Evolutionary conservation across 2,797 vertebrate species (phyloP), one percentile per base, ranked within the genome.

Genomic region (Argya squamiceps): DNA sequence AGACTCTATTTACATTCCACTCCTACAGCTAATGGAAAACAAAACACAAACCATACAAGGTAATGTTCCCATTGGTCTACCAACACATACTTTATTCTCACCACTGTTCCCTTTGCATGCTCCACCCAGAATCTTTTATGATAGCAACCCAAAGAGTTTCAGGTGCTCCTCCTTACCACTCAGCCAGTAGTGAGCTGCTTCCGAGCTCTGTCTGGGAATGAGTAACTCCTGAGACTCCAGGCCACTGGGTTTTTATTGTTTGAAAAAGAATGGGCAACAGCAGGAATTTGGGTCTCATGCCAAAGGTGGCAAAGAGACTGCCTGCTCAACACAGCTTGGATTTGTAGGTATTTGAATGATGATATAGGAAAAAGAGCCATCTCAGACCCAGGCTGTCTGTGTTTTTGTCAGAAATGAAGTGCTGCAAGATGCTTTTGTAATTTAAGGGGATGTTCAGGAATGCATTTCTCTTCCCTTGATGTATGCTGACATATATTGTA

Each of bases 1-100:
- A 84, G 63, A 68, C 27, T 84, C 69, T 86, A 74, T 89, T 96
- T 95, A 94, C 96, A 93, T 95, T 97, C 94, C 77, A 92, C 29
- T 52, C 39, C 37, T 69, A 80, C 64, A 94, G 69, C 87, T 88
- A 84, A 91, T 81, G 84, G 91, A 88, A 96, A 92, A 88, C 73
- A 92, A 91, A 91, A 5, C 49, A 79, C 55, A 65, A 86, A 62
- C 96, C 91, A 53, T 94, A 95, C 65, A 94, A 92, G 94, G 96
- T 29, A 92, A 95, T 50, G 83, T 85, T 95, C 80, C 68, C 71
- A 2, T 52, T 89, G 65, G n/a, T n/a, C 53, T 75, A 81, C 76
- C n/a, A 86, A 59, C 62, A 82, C 62, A 39, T 37, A 4, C 43
- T 55, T 74, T 44, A 47, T 65, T 63, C 69, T 79, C 43, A 62